Base-by-base conservation (phyloP, 2,797 vertebrate genomes). In the Cryptoprocta ferox region DNA sequence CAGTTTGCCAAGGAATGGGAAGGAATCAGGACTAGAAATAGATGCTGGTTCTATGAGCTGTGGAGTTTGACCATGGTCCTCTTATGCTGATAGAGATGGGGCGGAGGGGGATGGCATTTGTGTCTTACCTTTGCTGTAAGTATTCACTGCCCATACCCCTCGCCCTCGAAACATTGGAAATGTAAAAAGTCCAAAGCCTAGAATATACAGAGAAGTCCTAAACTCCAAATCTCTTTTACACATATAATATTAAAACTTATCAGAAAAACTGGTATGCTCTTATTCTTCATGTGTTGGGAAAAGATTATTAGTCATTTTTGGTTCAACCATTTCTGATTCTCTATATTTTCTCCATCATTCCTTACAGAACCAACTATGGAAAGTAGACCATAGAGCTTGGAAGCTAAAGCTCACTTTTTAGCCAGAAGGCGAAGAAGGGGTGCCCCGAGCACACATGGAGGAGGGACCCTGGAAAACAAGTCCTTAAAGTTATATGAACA, bases 31-130 rank as follows among this genome's bases (percentile, higher is more conserved):
- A 37, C 21, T 50, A 28, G 78, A 56, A 45, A 32, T n/a, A 18
- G 59, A n/a, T 50, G 63, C n/a, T 37, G 45, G 42, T 83, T 3
- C 89, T 50, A 5, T 26, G 42, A 76, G 16, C 32, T 8, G 1
- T 78, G 68, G 42, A 14, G 21, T 81, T 80, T 87, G 86, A 42
- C 16, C 3, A 0, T 16, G 11, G 65, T 63, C 59, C 45, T 39
- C 28, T 18, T 71, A n/a, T 86, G 12, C 14, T 37, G 16, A 14
- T 39, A 21, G 30, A 6, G n/a, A 61, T 5, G 12, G 12, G 5
- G 6, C 3, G 8, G 26, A 48, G 5, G n/a, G 8, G 32, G 48
- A 6, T 53, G 39, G 10, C n/a, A 4, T 0, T 32, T 26, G 1
- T 42, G 14, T 63, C 39, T 71, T 26, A 42, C 6, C 59, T 85